Evolutionary conservation across 2,888 invertebrate genomes (phyloP).

Genomic region (Drosophila picticornis): DNA sequence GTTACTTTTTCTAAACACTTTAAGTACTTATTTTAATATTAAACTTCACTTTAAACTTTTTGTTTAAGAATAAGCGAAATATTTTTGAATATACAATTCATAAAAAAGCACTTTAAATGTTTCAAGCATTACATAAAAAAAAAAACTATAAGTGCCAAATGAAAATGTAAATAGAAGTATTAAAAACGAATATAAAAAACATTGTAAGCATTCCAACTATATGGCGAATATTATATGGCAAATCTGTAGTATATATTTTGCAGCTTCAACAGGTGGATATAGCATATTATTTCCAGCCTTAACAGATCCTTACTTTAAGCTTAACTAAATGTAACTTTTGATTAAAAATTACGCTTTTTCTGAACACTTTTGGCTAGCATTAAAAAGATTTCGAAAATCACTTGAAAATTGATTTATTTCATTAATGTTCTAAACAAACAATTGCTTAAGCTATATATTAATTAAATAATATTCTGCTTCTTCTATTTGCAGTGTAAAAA

Average conservation of each 20-base stretch:
- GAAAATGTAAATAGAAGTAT: not conserved
- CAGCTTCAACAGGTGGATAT: not conserved
- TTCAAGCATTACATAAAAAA: not conserved
- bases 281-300: not conserved
- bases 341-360: not conserved
- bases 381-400: conserved; percentile 9
- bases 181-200: not conserved
- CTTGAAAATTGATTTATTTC: conserved; percentile 1
- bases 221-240: not conserved
- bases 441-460: not conserved
- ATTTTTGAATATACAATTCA: not conserved
- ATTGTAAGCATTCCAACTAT: not conserved
- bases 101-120: not conserved
- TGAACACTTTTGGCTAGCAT: not conserved
- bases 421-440: not conserved
- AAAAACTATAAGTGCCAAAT: not conserved
- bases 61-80: not conserved
- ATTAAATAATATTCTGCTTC: conserved; percentile 16
- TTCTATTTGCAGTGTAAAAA: conserved; percentile 76
- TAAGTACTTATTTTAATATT: not conserved
- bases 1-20: not conserved
- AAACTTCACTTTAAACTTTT: not conserved
- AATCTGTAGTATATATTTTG: not conserved
- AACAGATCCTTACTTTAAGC: not conserved
- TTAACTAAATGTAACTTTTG: not conserved